phyloP scores from a whole-genome alignment of 2,888 invertebrate genomes.

The Pseudoips prasinana region DNA sequence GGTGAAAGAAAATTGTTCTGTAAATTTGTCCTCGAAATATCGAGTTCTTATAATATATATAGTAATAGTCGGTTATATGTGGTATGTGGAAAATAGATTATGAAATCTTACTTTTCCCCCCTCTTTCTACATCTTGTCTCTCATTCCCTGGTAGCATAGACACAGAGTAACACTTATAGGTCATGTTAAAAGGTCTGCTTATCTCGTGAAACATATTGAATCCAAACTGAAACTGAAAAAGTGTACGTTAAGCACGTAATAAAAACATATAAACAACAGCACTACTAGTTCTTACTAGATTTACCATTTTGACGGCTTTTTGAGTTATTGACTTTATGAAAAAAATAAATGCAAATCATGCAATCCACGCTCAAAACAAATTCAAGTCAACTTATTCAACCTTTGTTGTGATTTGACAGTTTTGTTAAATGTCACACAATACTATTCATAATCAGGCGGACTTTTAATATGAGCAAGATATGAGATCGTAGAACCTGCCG shows the following conservation, averaged over 20 bases:
- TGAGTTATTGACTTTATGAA: constrained; percentile 23
- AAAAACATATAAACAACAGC: constrained; percentile 17
- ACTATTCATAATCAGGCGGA: too few relatives aligned
- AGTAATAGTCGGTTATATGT: too few relatives aligned
- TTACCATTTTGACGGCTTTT: constrained; percentile 48
- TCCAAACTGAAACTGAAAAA: constrained; percentile 88
- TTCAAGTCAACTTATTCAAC: constrained; percentile 16
- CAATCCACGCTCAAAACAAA: constrained; percentile 39
- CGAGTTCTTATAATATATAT: too few relatives aligned
- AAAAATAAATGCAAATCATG: constrained; percentile 58
- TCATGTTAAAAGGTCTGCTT: constrained; percentile 90
- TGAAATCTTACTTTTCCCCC: constrained; percentile 95
- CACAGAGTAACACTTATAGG: constrained; percentile 95
- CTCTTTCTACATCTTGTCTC: constrained; percentile 95
- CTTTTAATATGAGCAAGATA: not conserved
- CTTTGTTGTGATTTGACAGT: constrained; percentile 33
- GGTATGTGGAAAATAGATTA: too few relatives aligned
- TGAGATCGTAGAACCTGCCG: not conserved
- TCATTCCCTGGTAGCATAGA: constrained; percentile 97
- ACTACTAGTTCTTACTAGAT: constrained; percentile 7
- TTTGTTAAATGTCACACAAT: constrained; percentile 5
- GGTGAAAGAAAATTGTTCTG: too few relatives aligned
- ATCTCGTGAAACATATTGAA: constrained; percentile 95
- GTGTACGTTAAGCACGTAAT: constrained; percentile 42
- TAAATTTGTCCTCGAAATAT: too few relatives aligned